Percentiles rank a stretch among this genome's conserved stretches.
Evolutionary conservation across 2,113 vertebrate species (phyloP).

Genomic region (Noctilio leporinus): DNA sequence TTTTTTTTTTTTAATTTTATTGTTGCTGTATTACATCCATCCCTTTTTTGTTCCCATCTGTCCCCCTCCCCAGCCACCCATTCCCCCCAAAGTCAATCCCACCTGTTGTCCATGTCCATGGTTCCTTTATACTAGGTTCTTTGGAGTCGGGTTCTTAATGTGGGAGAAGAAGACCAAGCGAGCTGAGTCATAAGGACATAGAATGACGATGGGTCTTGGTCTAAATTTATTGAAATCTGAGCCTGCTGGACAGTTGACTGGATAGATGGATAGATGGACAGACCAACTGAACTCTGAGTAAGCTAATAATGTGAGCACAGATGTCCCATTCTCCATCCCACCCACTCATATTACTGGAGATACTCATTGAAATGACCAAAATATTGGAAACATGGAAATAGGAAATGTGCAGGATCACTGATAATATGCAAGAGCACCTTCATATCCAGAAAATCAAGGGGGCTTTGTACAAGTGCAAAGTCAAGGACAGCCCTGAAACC

Average conservation of each 20-base stretch:
- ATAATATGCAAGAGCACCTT: background rate
- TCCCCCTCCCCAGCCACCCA: too few species aligned
- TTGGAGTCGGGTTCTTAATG: background rate
- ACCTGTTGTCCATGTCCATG: too few species aligned
- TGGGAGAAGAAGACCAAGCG: background rate
- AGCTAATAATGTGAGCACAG: background rate
- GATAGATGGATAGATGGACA: background rate
- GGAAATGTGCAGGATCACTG: background rate
- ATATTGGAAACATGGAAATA: background rate
- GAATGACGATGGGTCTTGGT: background rate
- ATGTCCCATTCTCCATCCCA: background rate
- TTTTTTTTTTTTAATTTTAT: too few species aligned
- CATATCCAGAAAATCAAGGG: background rate
- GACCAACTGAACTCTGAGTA: background rate
- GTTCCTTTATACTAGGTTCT: too few species aligned
- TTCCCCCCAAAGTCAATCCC: too few species aligned
- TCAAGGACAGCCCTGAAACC: background rate
- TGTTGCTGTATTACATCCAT: too few species aligned
- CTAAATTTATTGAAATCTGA: background rate
- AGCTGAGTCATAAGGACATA: slow-evolving; percentile 13
- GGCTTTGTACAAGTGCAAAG: rapidly evolving
- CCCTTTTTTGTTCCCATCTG: too few species aligned
- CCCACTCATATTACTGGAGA: background rate
- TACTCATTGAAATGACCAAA: background rate
- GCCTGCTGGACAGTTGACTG: background rate